These are phyloP conservation scores for Chaetophractus vellerosus DNA, from an alignment of 2,797 vertebrate species.

Conservation along the genomic window DNA sequence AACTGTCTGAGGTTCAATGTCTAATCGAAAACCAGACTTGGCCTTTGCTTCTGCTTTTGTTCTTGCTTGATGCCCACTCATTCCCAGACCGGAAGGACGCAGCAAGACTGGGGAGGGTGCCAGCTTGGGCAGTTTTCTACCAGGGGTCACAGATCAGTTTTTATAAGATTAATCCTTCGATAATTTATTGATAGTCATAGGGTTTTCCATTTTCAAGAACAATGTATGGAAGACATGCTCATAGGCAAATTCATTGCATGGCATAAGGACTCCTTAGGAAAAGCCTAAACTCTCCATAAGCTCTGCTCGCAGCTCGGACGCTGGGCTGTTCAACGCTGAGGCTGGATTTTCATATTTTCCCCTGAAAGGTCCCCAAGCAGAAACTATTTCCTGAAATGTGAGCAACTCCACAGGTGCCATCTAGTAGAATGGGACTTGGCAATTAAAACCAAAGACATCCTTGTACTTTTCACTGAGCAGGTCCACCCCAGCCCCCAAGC, in stretches of 20 bases:
- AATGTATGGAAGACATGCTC: not conserved
- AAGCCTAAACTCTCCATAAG: not conserved
- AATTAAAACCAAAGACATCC: not conserved
- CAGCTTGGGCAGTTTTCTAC: not conserved
- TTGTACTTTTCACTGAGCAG: not conserved
- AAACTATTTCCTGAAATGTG: conserved; percentile 69
- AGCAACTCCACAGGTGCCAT: not conserved
- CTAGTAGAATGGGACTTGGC: not conserved
- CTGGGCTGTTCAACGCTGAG: not conserved
- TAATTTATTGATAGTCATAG: not conserved
- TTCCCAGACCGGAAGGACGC: not conserved
- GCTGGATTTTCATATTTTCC: conserved; percentile 41
- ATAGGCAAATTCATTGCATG: not conserved
- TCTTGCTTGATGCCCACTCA: not conserved
- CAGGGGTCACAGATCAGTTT: not conserved
- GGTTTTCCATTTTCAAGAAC: conserved; percentile 38
- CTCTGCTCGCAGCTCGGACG: not conserved
- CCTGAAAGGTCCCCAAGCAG: conserved; percentile 11
- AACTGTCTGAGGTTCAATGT: conserved; percentile 32
- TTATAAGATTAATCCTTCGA: not conserved
- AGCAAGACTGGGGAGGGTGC: not conserved
- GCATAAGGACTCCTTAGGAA: not conserved
- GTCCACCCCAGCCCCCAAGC: not conserved
- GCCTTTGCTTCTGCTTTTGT: not conserved
- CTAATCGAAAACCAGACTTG: conserved; percentile 54